Evolutionary conservation across 2,113 vertebrate genomes (phyloP).

Genomic region (Macrotis lagotis): DNA sequence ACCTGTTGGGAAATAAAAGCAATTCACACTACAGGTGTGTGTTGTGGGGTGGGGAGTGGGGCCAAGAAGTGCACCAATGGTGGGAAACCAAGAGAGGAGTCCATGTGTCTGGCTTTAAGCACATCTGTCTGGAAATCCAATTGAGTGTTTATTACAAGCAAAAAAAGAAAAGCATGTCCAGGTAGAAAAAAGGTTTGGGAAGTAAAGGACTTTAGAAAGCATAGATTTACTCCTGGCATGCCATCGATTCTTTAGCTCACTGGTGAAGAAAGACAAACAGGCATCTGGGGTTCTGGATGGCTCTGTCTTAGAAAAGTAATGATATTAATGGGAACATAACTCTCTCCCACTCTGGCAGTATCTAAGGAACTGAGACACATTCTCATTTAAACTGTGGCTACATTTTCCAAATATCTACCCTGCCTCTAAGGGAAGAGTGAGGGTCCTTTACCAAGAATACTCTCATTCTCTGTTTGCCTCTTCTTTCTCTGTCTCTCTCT

Average conservation of each 20-base stretch:
- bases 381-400: constrained; percentile 2
- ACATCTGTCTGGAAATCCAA: accelerated
- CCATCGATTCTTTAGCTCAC: accelerated
- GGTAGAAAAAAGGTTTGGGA: not conserved
- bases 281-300: not conserved
- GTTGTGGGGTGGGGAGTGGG: not conserved
- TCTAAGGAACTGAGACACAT: not conserved
- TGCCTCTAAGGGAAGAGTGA: not conserved
- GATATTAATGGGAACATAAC: not conserved
- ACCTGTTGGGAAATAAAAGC: not conserved
- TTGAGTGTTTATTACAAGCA: not conserved
- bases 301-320: constrained; percentile 7
- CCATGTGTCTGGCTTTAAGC: not conserved
- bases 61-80: not conserved
- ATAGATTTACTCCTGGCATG: accelerated
- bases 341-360: not conserved
- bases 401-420: not conserved
- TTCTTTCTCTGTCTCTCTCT: not conserved
- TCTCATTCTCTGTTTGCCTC: not conserved
- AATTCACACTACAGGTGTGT: not conserved
- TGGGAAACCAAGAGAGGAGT: not conserved
- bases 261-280: accelerated
- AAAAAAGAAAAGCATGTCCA: not conserved
- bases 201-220: not conserved
- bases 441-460: not conserved